phyloP scores from a whole-genome alignment of 2,888 invertebrate genomes.

The Cerastis rubricosa region DNA sequence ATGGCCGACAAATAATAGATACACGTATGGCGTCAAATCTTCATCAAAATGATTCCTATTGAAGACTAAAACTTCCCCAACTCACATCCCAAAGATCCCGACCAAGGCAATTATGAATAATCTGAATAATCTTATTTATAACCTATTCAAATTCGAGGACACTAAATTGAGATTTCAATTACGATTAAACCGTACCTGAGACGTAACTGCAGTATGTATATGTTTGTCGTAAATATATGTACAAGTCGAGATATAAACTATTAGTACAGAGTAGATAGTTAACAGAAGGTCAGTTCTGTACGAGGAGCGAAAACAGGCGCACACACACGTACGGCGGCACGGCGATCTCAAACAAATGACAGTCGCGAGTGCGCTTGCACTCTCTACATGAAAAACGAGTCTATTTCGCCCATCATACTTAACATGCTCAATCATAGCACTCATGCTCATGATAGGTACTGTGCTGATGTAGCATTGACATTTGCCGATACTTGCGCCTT shows the following conservation, averaged over 20 bases:
- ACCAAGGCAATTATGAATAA: conserved; percentile 55
- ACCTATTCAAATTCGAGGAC: conserved; percentile 57
- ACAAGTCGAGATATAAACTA: conserved; percentile 42
- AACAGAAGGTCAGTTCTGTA: conserved; percentile 14
- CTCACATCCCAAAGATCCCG: conserved; percentile 23
- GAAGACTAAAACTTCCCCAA: conserved; percentile 18
- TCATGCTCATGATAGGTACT: neutral
- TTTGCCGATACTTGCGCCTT: neutral
- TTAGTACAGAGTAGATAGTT: conserved; percentile 3
- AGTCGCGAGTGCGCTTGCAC: neutral
- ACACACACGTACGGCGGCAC: neutral
- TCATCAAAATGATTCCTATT: conserved; percentile 19
- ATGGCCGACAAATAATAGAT: conserved; percentile 2
- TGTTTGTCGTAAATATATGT: conserved; percentile 31
- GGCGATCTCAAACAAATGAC: neutral
- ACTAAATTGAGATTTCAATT: conserved; percentile 64
- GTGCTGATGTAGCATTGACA: neutral
- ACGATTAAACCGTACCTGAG: conserved; percentile 58
- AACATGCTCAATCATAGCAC: too few species aligned
- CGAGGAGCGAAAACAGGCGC: neutral
- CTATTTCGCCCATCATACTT: neutral
- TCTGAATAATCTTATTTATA: conserved; percentile 58
- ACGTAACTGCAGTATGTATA: conserved; percentile 42
- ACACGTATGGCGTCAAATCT: conserved; percentile 12
- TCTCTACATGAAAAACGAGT: neutral